Evolutionary conservation across 2,888 invertebrate genomes (phyloP).

Genomic region (Ecliptopera silaceata): DNA sequence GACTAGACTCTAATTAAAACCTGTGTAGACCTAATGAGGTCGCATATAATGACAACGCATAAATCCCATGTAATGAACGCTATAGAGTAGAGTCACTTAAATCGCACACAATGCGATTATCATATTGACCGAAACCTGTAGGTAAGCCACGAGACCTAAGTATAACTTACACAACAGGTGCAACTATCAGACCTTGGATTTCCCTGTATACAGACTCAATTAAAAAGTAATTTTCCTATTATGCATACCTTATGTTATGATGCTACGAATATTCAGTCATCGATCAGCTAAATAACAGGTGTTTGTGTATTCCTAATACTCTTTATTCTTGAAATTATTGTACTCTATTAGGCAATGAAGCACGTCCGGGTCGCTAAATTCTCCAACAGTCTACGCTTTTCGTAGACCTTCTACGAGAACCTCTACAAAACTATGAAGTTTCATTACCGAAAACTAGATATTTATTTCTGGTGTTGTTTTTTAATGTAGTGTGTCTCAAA

Average conservation of each 20-base stretch:
- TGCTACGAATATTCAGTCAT: no score
- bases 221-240: no score
- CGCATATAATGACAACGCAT: constrained; percentile 74
- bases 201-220: background rate
- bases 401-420: constrained; percentile 15
- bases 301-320: no score
- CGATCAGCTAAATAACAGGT: no score
- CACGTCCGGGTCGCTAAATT: background rate
- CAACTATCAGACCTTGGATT: constrained; percentile 30
- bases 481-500: background rate
- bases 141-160: constrained; percentile 44
- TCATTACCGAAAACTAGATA: no score
- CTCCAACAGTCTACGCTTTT: constrained; percentile 10
- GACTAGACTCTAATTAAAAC: constrained; percentile 73
- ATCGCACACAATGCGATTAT: constrained; percentile 79
- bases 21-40: constrained; percentile 70
- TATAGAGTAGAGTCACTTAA: constrained; percentile 75
- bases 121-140: constrained; percentile 65
- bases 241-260: no score
- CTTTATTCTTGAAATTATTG: no score
- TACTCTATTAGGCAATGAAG: no score
- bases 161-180: constrained; percentile 38
- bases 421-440: background rate
- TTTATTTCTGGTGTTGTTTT: background rate
- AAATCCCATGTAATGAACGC: constrained; percentile 77